These are phyloP conservation scores for Formica exsecta DNA, from an alignment of 1,140 invertebrate genomes.

Conservation along the genomic window DNA sequence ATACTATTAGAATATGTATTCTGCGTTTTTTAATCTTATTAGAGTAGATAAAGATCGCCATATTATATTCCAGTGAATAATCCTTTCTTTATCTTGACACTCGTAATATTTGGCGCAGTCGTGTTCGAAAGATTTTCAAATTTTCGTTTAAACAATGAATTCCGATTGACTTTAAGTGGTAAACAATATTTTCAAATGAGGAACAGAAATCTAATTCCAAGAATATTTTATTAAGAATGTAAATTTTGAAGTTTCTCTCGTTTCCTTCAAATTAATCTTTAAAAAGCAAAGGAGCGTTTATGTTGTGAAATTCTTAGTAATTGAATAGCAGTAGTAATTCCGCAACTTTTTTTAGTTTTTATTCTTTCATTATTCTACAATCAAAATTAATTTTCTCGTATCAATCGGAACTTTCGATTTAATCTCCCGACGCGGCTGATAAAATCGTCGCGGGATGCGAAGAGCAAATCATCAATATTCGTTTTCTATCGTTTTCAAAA, in stretches of 20 bases:
- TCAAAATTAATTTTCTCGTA: not conserved
- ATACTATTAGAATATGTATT: not conserved
- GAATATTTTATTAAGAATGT: not conserved
- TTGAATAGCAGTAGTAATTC: not conserved
- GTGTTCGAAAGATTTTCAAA: no score
- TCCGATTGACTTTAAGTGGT: not conserved
- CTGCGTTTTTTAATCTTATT: not conserved
- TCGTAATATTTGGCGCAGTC: no score
- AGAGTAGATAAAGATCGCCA: not conserved
- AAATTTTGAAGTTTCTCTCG: not conserved
- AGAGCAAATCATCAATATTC: not conserved
- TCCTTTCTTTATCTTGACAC: no score
- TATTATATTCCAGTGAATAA: not conserved
- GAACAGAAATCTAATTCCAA: not conserved
- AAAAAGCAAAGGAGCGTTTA: not conserved
- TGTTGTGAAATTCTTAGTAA: not conserved
- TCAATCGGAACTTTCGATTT: not conserved
- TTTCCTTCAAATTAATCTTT: conserved; percentile 15
- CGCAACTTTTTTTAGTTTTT: not conserved
- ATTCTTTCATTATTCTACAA: not conserved
- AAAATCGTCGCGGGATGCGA: not conserved
- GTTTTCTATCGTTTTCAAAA: not conserved
- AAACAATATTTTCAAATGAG: not conserved
- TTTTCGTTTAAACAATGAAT: no score
- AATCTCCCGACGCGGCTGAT: not conserved